Base-by-base conservation (phyloP, 1,140 invertebrate species). In the Bombus pyrosoma region DNA sequence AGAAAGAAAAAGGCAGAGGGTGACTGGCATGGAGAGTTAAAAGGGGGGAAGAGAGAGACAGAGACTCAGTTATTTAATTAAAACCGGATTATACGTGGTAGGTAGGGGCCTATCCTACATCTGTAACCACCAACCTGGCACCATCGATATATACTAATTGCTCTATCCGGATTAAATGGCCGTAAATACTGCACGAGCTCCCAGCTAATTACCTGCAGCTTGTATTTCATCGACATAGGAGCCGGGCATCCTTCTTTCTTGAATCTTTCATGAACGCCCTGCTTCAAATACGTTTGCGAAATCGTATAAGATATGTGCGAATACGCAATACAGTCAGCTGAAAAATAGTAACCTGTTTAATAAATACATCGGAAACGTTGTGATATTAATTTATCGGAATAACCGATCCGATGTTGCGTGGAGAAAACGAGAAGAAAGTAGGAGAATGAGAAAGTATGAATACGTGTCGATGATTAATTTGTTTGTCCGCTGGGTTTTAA, bases 1-100 rank as follows among this genome's bases (percentile, higher is more conserved):
- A 5, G 28, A n/a, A n/a, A 22, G 28, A 62, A 62, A n/a, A 47
- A 59, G 12, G 32, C 34, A 37, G 10, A 34, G 53, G 75, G n/a
- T 59, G 37, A 53, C 32, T 32, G 39, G 59, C 59, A 57, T n/a
- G 39, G 34, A 53, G 76, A 59, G 43, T 69, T 62, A 39, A 68
- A 39, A 71, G 62, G 43, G 71, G 57, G n/a, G n/a, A 22, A 57
- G 72, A 53, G 88, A 85, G 71, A 73, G 76, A 80, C 74, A 84
- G 87, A 73, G 81, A 59, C 86, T 83, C 85, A 84, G 93, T 94
- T 92, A 93, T 94, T 94, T 93, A 93, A 94, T 94, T 94, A 94
- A 94, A 94, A 93, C 91, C 92, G 93, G 93, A 94, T 94, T 94
- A 94, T 87, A 88, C 89, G 84, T 83, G 87, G 89, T 73, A 73